Evolutionary conservation across 2,888 invertebrate genomes (phyloP).

Genomic region (Leucophora obtusa): DNA sequence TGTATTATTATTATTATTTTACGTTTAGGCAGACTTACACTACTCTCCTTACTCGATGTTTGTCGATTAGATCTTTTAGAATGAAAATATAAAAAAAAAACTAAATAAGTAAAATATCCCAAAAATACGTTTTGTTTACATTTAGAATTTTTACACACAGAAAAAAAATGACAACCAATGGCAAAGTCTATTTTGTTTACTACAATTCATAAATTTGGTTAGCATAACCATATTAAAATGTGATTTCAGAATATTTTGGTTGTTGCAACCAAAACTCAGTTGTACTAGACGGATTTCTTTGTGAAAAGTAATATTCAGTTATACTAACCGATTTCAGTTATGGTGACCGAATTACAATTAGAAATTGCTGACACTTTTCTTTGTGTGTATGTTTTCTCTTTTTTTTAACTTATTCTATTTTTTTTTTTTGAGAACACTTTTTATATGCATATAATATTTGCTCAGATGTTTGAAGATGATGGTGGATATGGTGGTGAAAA

Average conservation of each 20-base stretch:
- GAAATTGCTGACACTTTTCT: too few species aligned
- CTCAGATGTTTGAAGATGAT: slow-evolving; percentile 29
- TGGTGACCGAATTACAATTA: too few species aligned
- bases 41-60: background rate
- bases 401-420: background rate
- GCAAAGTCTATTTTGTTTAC: too few species aligned
- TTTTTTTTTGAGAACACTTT: slow-evolving; percentile 14
- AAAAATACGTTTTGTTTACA: slow-evolving; percentile 54
- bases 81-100: background rate
- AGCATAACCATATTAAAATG: too few species aligned
- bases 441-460: slow-evolving; percentile 10
- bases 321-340: too few species aligned
- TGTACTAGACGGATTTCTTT: too few species aligned
- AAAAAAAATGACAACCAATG: too few species aligned
- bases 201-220: too few species aligned
- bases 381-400: slow-evolving; percentile 41
- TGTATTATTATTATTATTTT: slow-evolving; percentile 19
- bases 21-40: background rate
- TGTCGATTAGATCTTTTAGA: background rate
- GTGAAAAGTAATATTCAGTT: too few species aligned
- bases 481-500: slow-evolving; percentile 56
- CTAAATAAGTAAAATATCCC: slow-evolving; percentile 7
- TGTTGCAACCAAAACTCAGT: too few species aligned
- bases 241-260: too few species aligned
- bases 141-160: slow-evolving; percentile 32